Base-by-base conservation (phyloP, 2,113 vertebrate genomes). In the Indicator indicator region DNA sequence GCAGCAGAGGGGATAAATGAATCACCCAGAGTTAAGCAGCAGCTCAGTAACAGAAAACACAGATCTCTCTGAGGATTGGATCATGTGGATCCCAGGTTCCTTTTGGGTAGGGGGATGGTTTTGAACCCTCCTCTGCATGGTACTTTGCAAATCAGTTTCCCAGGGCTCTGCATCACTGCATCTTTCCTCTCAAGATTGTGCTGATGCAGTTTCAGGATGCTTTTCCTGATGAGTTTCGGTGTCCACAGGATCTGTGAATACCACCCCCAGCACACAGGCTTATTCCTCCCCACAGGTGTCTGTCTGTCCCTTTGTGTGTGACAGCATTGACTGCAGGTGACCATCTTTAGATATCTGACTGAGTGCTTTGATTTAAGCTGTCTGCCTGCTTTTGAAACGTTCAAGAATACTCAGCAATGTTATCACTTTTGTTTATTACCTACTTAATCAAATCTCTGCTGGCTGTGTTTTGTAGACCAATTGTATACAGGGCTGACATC, bases 1-100 rank as follows among this genome's bases (percentile, higher is more conserved):
- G 74, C 52, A 82, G 62, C 71, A 88, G 88, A 88, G 77, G 79
- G 60, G 36, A 74, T 84, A 75, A 93, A 79, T 93, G 91, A 87
- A 77, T 94, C 81, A 65, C 36, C 23, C 71, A 73, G 87, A 76
- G 73, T 85, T 84, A 93, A 79, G 68, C 55, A 85, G 74, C 63
- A 42, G 59, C 58, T 92, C 63, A 17, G 58, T 74, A 65, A 73
- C 6, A 85, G 67, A 86, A 75, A 65, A 69, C 1, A 2, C 33
- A 48, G 33, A 32, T 86, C 36, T 62, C 48, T 73, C 64, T 72
- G 81, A 36, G 46, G 52, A 28, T 20, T 69, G 64, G 15, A 75
- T 87, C 28, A 2, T 19, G 1, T 75, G 64, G 36, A 69, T 76
- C 46, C 21, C 59, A 79, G 59, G 23, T 74, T 70, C 33, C 46